Evolutionary conservation across 2,797 vertebrate genomes (phyloP).

Genomic region (Phalloptychus januarius): DNA sequence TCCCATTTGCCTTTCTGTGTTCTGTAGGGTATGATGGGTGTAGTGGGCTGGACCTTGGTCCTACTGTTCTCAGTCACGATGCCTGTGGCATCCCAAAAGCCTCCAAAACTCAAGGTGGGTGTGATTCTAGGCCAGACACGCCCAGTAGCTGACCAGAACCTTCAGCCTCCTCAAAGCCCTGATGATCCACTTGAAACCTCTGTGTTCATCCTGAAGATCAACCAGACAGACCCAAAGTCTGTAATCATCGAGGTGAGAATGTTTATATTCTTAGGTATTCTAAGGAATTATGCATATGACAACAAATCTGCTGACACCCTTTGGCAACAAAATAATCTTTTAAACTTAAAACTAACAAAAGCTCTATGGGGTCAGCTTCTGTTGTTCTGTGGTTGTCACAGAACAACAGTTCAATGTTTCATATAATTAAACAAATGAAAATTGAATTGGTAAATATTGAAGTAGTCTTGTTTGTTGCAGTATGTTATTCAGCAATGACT

Average conservation of each 20-base stretch:
- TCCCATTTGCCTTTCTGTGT: conserved; percentile 16
- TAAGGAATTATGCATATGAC: background rate
- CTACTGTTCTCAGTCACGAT: conserved; percentile 72
- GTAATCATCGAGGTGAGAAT: conserved; percentile 92
- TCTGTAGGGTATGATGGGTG: conserved; percentile 74
- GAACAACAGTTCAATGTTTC: too few species aligned
- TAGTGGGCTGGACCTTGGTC: conserved; percentile 77
- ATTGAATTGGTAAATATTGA: too few species aligned
- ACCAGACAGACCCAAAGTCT: conserved; percentile 98
- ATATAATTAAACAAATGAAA: too few species aligned
- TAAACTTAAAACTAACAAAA: background rate
- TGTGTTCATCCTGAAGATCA: conserved; percentile 91
- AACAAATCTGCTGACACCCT: background rate
- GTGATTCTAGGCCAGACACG: conserved; percentile 95
- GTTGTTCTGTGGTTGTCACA: background rate
- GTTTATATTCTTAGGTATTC: background rate
- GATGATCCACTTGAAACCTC: conserved; percentile 89
- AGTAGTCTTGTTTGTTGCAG: too few species aligned
- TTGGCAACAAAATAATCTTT: background rate
- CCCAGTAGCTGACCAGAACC: conserved; percentile 86
- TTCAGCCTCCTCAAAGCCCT: conserved; percentile 85
- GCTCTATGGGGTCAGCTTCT: background rate
- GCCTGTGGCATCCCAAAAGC: conserved; percentile 86
- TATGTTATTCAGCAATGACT: too few species aligned
- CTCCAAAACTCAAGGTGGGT: conserved; percentile 91